Evolutionary conservation across 2,113 vertebrate genomes (phyloP).

Genomic region (Anser brachyrhynchus): DNA sequence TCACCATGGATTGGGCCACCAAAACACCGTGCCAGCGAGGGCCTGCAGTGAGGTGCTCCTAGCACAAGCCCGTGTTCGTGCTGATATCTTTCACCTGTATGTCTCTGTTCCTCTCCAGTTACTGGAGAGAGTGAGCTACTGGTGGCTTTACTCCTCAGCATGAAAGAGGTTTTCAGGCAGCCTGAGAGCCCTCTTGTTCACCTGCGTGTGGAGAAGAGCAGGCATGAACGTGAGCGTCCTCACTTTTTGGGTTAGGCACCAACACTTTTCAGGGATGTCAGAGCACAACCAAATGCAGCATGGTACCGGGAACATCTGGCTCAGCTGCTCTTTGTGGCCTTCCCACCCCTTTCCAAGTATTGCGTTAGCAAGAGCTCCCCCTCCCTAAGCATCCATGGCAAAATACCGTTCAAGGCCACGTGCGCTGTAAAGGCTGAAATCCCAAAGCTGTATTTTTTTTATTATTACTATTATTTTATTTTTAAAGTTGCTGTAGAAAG

Average conservation of each 20-base stretch:
- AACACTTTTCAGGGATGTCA: not conserved
- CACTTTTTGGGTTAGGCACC: not conserved
- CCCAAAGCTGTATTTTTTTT: not conserved
- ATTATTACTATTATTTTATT: not conserved
- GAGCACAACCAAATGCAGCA: not conserved
- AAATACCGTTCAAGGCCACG: not conserved
- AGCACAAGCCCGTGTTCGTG: not conserved
- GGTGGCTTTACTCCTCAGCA: not conserved
- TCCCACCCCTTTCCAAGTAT: not conserved
- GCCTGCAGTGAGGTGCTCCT: not conserved
- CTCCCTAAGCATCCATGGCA: not conserved
- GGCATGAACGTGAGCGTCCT: rapidly evolving
- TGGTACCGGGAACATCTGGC: not conserved
- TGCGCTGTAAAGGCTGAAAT: not conserved
- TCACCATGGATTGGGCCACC: not conserved
- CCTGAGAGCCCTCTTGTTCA: not conserved
- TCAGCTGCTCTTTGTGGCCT: not conserved
- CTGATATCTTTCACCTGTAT: not conserved
- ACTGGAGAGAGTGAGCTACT: not conserved
- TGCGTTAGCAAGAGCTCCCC: not conserved
- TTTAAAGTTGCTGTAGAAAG: not conserved
- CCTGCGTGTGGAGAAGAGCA: not conserved
- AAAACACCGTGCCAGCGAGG: not conserved
- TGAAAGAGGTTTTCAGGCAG: not conserved
- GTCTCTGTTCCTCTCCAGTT: not conserved